Evolutionary conservation across 2,797 vertebrate genomes (phyloP).

Genomic region (Acipenser ruthenus): DNA sequence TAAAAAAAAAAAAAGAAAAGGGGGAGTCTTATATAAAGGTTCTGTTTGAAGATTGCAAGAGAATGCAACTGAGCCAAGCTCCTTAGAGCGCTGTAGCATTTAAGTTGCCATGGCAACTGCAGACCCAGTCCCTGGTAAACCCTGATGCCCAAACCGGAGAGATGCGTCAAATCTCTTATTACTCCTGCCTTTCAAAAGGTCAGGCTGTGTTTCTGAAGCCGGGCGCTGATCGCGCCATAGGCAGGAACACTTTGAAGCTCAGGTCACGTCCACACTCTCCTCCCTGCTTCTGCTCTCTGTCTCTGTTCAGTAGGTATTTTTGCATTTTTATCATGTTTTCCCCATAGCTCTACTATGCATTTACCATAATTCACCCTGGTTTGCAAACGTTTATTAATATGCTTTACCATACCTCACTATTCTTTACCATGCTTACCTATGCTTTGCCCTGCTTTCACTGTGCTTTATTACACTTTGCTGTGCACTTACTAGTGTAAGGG

Average conservation of each 20-base stretch:
- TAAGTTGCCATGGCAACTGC: constrained; percentile 12
- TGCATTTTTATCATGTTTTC: no score
- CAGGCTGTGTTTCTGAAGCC: neutral
- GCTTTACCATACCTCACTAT: no score
- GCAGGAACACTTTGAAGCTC: neutral
- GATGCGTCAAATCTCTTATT: constrained; percentile 1
- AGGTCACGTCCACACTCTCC: no score
- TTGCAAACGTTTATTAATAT: no score
- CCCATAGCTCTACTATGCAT: no score
- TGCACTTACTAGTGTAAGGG: no score
- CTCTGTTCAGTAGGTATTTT: no score
- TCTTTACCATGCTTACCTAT: no score
- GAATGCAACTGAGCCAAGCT: neutral
- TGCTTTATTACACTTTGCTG: no score
- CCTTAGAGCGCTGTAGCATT: constrained; percentile 2
- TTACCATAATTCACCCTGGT: no score
- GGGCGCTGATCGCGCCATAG: neutral
- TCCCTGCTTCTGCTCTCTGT: no score
- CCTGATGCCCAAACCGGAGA: neutral
- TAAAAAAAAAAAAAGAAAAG: neutral
- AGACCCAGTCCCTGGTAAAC: constrained; percentile 9
- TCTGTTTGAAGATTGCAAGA: neutral
- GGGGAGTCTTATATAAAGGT: neutral
- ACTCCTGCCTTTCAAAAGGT: neutral
- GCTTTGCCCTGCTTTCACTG: no score